Evolutionary conservation across 2,113 vertebrate species (phyloP).

Genomic region (Speoplatyrhinus poulsoni): DNA sequence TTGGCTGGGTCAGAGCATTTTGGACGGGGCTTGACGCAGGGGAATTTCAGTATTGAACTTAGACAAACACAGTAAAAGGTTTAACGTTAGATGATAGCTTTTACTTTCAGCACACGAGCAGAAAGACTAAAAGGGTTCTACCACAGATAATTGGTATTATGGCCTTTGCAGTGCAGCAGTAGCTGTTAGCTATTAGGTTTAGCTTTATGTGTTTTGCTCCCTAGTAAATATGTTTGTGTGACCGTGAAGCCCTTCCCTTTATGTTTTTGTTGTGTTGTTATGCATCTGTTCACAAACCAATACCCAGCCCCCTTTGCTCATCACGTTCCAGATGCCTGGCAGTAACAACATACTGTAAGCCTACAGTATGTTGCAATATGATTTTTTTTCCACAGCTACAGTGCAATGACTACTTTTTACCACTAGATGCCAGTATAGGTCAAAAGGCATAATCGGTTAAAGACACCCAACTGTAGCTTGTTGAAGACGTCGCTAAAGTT

Average conservation of each 20-base stretch:
- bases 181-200: conserved; percentile 12
- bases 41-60: neutral
- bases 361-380: conserved; percentile 4
- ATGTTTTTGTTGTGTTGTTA: conserved; percentile 20
- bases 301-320: conserved; percentile 2
- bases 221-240: conserved; percentile 21
- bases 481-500: too few relatives aligned
- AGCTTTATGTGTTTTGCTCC: conserved; percentile 33
- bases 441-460: neutral
- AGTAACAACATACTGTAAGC: conserved; percentile 1
- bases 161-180: conserved; percentile 4
- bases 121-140: too few relatives aligned
- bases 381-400: neutral
- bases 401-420: conserved; percentile 41
- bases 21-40: conserved; percentile 8
- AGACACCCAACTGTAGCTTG: neutral
- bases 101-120: too few relatives aligned
- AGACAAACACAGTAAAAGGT: neutral
- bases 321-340: conserved; percentile 13
- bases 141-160: neutral
- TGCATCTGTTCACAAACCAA: conserved; percentile 15
- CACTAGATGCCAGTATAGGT: conserved; percentile 68
- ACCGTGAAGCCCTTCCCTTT: conserved; percentile 20
- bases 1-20: conserved; percentile 27
- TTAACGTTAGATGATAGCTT: neutral